Percentiles rank a stretch among this genome's conserved stretches.
phyloP scores from a whole-genome alignment of 2,113 vertebrate species.

The Amia ocellicauda region DNA sequence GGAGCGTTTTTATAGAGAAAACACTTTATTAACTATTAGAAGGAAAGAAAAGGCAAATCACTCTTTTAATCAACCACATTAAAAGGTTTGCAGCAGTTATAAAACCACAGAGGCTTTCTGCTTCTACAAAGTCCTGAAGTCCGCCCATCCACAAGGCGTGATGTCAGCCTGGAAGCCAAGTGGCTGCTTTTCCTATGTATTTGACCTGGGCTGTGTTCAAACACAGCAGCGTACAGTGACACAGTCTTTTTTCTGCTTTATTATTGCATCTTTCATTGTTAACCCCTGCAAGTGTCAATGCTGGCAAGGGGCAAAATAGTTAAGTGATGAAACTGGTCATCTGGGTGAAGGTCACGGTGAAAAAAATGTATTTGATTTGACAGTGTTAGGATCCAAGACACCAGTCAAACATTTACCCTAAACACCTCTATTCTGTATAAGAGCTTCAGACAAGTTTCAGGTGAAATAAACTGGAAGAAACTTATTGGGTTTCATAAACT shows the following conservation, averaged over 20 bases:
- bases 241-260: neutral
- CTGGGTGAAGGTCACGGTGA: too few species aligned
- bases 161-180: slow-evolving; percentile 11
- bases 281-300: too few species aligned
- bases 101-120: slow-evolving; percentile 8
- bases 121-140: neutral
- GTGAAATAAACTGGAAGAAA: neutral
- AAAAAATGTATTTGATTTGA: too few species aligned
- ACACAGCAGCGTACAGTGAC: neutral
- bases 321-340: too few species aligned
- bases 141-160: neutral
- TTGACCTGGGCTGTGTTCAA: neutral
- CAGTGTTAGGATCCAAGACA: too few species aligned
- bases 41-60: neutral
- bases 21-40: neutral
- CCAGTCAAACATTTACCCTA: too few species aligned
- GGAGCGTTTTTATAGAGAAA: neutral
- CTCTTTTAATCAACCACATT: neutral
- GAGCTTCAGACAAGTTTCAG: too few species aligned
- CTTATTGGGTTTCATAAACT: too few species aligned
- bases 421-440: neutral
- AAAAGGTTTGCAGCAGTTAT: neutral
- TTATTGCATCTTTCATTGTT: neutral
- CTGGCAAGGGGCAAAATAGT: too few species aligned
- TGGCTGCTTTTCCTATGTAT: slow-evolving; percentile 7